These are phyloP conservation scores for Pseudoatta argentina DNA, from an alignment of 1,140 invertebrate species.

Conservation along the genomic window DNA sequence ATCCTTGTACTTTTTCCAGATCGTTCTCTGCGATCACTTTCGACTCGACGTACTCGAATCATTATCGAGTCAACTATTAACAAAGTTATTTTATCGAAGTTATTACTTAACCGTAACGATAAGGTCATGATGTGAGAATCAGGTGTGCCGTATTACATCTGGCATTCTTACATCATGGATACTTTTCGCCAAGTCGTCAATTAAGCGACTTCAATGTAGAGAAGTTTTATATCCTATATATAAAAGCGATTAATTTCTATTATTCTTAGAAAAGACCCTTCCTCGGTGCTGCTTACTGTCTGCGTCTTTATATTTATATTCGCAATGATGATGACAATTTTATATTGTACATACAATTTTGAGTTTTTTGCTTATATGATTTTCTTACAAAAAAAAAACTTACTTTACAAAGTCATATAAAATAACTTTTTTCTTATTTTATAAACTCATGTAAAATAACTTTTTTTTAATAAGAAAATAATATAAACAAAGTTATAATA, in stretches of 20 bases:
- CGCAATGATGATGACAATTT: too few relatives aligned
- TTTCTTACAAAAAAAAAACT: too few relatives aligned
- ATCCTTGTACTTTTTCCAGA: conserved; percentile 5
- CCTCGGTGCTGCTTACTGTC: conserved; percentile 53
- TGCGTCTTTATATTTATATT: not conserved
- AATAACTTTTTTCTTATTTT: too few relatives aligned
- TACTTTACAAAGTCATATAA: too few relatives aligned
- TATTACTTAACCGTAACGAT: conserved; percentile 17
- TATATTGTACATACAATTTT: too few relatives aligned
- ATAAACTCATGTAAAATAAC: too few relatives aligned
- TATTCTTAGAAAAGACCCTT: conserved; percentile 48
- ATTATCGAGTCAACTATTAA: conserved; percentile 5
- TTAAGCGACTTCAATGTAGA: not conserved
- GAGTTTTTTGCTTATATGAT: too few relatives aligned
- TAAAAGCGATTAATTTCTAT: not conserved
- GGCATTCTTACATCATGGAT: not conserved
- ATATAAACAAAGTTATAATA: not conserved
- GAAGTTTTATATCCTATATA: not conserved
- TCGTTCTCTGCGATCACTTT: not conserved
- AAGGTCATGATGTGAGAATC: not conserved
- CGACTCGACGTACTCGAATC: not conserved
- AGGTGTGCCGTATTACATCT: too few relatives aligned
- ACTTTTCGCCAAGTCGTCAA: conserved; percentile 8
- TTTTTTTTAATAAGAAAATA: too few relatives aligned
- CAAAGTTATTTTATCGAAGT: conserved; percentile 32